Conservation (phyloP, 37 sponge, comb jelly and placozoan genomes). For the Halichondria panicea region DNA sequence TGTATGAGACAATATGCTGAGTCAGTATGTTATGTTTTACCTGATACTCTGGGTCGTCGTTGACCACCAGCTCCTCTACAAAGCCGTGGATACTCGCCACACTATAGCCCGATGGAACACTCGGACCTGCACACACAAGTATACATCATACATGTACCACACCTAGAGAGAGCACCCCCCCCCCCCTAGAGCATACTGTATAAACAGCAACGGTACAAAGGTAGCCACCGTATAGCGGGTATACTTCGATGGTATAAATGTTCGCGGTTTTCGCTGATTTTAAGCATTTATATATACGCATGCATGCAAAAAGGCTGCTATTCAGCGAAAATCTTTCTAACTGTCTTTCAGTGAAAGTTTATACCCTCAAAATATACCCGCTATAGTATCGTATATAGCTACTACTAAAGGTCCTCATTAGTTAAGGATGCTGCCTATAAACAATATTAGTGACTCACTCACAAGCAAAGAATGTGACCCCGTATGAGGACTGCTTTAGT, state of each 20-base stretch:
- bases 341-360: too few species aligned
- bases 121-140: constrained; percentile 16
- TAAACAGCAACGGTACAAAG: not conserved
- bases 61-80: constrained; percentile 91
- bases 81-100: constrained; percentile 63
- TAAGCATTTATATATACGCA: constrained; percentile 10
- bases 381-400: too few species aligned
- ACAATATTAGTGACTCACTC: constrained; percentile 19
- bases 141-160: too few species aligned
- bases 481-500: constrained; percentile 74
- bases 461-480: constrained; percentile 73
- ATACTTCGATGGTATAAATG: too few species aligned
- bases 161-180: too few species aligned
- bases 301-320: constrained; percentile 3
- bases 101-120: constrained; percentile 18
- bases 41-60: constrained; percentile 95
- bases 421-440: too few species aligned
- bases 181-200: too few species aligned
- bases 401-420: not conserved
- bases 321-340: too few species aligned
- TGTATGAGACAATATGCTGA: not conserved
- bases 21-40: constrained; percentile 6
- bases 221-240: too few species aligned
- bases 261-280: too few species aligned
- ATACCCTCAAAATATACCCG: too few species aligned